These are phyloP conservation scores for Luperina nickerlii DNA, from an alignment of 2,888 invertebrate genomes.

Conservation along the genomic window DNA sequence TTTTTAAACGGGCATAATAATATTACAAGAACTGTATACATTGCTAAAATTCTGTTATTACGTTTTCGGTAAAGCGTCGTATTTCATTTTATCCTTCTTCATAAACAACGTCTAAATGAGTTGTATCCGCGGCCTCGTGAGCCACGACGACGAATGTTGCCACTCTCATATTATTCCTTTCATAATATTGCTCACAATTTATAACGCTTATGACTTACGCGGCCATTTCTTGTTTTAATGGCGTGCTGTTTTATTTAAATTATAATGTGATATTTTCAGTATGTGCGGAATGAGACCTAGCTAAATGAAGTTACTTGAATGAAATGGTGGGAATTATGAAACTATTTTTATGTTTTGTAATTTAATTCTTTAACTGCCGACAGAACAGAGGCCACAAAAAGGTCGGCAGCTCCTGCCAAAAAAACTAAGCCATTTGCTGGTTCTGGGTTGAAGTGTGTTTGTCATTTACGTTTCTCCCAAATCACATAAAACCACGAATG, in stretches of 20 bases:
- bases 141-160: conserved; percentile 64
- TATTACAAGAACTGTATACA: conserved; percentile 17
- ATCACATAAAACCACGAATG: conserved; percentile 39
- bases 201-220: conserved; percentile 70
- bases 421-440: conserved; percentile 6
- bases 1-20: conserved; percentile 35
- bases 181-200: conserved; percentile 74
- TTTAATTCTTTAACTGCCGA: background rate
- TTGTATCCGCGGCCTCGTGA: conserved; percentile 60
- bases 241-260: conserved; percentile 62
- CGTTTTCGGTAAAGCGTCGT: conserved; percentile 65
- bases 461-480: conserved; percentile 28
- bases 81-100: conserved; percentile 71
- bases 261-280: conserved; percentile 19
- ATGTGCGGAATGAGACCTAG: conserved; percentile 10
- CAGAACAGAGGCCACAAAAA: background rate
- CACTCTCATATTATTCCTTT: conserved; percentile 69
- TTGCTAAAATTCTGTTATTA: conserved; percentile 64
- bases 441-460: conserved; percentile 26
- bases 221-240: conserved; percentile 72
- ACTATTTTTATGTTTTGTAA: background rate
- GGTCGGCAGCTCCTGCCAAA: background rate
- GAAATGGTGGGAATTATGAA: conserved; percentile 5
- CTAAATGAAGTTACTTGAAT: conserved; percentile 12
- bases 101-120: conserved; percentile 74